phyloP scores from a whole-genome alignment of 2,888 invertebrate species.

The Odontocolon sp. region DNA sequence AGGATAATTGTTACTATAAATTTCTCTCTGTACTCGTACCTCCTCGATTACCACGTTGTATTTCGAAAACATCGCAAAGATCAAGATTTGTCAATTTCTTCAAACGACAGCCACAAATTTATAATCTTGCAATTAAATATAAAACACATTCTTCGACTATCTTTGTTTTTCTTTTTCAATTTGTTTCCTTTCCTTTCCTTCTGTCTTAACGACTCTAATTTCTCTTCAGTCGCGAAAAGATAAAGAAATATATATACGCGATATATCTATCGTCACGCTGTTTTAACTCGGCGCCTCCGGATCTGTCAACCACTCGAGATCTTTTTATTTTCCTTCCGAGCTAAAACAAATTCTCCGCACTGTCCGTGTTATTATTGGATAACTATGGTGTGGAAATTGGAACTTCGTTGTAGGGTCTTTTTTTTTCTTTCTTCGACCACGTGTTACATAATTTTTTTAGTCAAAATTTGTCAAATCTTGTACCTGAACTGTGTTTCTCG shows the following conservation, averaged over 20 bases:
- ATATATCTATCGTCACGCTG: background rate
- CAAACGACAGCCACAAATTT: no score
- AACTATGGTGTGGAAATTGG: no score
- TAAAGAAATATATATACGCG: background rate
- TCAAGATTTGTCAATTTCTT: no score
- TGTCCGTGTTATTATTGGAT: conserved; percentile 29
- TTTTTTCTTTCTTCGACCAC: background rate
- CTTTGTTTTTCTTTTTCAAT: background rate
- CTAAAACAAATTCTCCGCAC: background rate
- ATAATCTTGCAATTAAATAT: no score
- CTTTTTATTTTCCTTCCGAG: conserved; percentile 7
- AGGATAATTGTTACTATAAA: no score
- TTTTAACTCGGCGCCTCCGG: background rate
- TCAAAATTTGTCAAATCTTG: background rate
- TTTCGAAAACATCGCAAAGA: no score
- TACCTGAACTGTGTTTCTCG: conserved; percentile 77
- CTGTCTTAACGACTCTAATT: background rate
- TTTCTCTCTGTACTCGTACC: no score
- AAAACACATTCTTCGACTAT: no score
- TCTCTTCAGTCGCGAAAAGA: background rate
- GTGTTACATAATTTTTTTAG: background rate
- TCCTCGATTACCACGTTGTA: no score
- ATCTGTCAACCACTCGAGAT: conserved; percentile 8
- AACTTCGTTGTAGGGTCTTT: no score
- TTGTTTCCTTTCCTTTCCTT: background rate